A percentile compares a stretch with the other conserved stretches of the same genome.
Conservation (phyloP, 2,888 invertebrate genomes). For the Eretmocerus hayati region DNA sequence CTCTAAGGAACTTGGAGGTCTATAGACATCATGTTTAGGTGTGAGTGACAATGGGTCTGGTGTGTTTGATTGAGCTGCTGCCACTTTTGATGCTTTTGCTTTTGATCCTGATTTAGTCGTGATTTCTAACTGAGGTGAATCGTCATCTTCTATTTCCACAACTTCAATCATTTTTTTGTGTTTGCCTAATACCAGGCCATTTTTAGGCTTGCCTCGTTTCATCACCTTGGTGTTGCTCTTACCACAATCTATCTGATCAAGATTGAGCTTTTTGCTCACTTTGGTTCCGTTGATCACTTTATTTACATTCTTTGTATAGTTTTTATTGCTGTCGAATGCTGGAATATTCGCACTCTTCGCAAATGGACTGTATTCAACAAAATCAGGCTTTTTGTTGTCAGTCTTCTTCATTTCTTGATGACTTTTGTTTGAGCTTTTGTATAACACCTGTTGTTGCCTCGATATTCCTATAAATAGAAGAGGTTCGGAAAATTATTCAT, state of each 20-base stretch:
- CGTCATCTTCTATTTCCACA: conserved; percentile 17
- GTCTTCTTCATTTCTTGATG: conserved; percentile 22
- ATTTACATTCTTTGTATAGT: conserved; percentile 34
- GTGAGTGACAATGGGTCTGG: conserved; percentile 12
- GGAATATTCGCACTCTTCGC: conserved; percentile 19
- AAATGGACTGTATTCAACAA: conserved; percentile 8
- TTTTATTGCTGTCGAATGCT: conserved; percentile 39
- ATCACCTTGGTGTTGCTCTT: conserved; percentile 10
- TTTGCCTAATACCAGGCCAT: conserved; percentile 8
- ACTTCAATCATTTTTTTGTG: conserved; percentile 18
- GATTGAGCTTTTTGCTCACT: conserved; percentile 32
- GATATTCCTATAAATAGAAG: conserved; percentile 37
- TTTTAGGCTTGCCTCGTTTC: conserved; percentile 18
- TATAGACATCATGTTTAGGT: conserved; percentile 2
- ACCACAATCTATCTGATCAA: conserved; percentile 22
- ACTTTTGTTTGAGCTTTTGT: conserved; percentile 15
- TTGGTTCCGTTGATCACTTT: conserved; percentile 37
- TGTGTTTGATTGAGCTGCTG: neutral
- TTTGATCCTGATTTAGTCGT: neutral
- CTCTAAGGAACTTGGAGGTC: conserved; percentile 20
- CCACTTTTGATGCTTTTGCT: conserved; percentile 1
- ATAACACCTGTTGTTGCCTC: conserved; percentile 21
- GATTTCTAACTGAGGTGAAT: neutral
- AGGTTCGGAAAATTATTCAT: too few species aligned
- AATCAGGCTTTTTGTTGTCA: conserved; percentile 12